A percentile compares a stretch with the other conserved stretches of the same genome.
These are phyloP conservation scores for Microtus ochrogaster DNA, from an alignment of 2,113 vertebrate genomes.

Conservation along the genomic window DNA sequence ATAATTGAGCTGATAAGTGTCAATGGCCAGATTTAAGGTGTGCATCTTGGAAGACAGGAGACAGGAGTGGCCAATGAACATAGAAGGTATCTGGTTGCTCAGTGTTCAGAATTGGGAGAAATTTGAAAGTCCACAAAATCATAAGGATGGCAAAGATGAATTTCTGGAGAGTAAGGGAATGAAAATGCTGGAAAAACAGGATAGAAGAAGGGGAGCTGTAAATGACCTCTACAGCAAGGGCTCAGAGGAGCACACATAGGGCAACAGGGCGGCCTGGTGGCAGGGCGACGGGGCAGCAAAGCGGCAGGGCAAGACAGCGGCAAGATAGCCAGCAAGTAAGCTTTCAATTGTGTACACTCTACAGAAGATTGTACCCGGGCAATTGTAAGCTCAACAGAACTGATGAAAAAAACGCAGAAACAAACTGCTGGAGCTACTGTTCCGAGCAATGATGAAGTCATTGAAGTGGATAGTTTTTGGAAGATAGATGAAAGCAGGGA, in stretches of 20 bases:
- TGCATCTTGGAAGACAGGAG: rapidly evolving
- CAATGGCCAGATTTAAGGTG: background rate
- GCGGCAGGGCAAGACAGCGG: no score
- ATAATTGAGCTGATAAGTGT: background rate
- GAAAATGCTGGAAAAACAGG: background rate
- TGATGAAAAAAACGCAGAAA: background rate
- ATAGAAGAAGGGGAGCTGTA: no score
- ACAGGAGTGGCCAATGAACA: background rate
- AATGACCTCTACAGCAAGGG: background rate
- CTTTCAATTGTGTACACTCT: background rate
- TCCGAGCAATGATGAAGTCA: background rate
- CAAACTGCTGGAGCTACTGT: background rate
- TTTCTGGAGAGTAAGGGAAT: background rate
- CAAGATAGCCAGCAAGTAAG: background rate
- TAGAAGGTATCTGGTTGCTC: background rate
- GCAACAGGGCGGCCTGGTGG: background rate
- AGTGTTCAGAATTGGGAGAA: background rate
- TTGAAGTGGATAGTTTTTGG: background rate
- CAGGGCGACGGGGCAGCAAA: rapidly evolving
- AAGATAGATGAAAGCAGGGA: background rate
- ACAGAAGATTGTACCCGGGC: background rate
- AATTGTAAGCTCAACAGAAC: background rate
- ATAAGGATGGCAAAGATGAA: background rate
- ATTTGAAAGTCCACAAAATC: background rate
- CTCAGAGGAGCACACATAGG: background rate